Evolutionary conservation across 2,888 invertebrate species (phyloP).

Genomic region (Smittia aterrima): DNA sequence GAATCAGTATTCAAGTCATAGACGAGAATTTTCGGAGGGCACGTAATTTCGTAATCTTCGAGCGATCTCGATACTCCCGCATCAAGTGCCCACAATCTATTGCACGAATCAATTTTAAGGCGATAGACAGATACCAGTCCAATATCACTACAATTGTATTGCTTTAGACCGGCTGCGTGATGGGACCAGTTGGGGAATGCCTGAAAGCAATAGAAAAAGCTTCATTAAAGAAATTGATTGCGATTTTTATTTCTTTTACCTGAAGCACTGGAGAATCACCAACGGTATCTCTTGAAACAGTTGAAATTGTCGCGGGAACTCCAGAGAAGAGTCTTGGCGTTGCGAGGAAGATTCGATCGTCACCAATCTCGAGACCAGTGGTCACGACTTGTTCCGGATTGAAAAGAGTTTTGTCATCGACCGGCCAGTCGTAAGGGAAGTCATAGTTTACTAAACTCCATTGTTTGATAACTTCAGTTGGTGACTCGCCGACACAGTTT

Average conservation of each 20-base stretch:
- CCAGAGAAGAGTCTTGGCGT: conserved; percentile 73
- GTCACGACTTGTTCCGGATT: conserved; percentile 70
- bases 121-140: conserved; percentile 78
- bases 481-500: conserved; percentile 32
- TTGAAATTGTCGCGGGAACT: conserved; percentile 71
- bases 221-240: neutral
- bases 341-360: conserved; percentile 71
- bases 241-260: conserved; percentile 52
- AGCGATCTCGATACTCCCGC: conserved; percentile 62
- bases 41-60: conserved; percentile 63
- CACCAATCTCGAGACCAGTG: conserved; percentile 71
- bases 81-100: conserved; percentile 79
- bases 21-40: conserved; percentile 77
- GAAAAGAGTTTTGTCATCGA: conserved; percentile 56
- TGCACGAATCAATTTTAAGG: conserved; percentile 72
- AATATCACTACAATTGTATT: conserved; percentile 72
- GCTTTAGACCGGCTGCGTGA: conserved; percentile 67
- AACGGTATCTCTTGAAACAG: conserved; percentile 64
- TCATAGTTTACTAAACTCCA: conserved; percentile 69
- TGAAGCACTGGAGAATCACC: conserved; percentile 69
- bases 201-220: conserved; percentile 49
- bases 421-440: conserved; percentile 62
- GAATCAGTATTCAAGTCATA: conserved; percentile 74
- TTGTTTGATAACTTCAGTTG: conserved; percentile 65
- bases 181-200: conserved; percentile 76